Evolutionary conservation across 1,140 invertebrate genomes (phyloP).

Genomic region (Trachymyrmex cornetzi): DNA sequence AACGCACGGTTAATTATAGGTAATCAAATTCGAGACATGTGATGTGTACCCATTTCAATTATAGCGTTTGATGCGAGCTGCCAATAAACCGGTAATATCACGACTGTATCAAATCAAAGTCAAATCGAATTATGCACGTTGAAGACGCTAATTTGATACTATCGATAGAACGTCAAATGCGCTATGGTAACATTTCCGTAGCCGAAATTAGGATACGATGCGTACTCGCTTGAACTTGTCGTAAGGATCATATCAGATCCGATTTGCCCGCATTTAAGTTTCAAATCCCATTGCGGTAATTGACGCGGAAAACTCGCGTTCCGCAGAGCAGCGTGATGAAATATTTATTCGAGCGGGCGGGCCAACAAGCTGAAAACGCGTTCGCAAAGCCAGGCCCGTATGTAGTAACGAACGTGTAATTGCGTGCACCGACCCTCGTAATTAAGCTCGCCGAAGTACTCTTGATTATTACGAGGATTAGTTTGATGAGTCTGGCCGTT

Average conservation of each 20-base stretch:
- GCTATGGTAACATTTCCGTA: background rate
- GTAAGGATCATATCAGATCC: constrained; percentile 27
- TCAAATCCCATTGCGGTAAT: constrained; percentile 66
- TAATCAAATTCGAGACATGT: constrained; percentile 53
- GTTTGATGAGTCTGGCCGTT: constrained; percentile 30
- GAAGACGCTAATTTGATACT: constrained; percentile 59
- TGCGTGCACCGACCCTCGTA: constrained; percentile 59
- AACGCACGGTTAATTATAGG: constrained; percentile 32
- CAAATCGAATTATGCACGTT: constrained; percentile 58
- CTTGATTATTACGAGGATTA: constrained; percentile 66
- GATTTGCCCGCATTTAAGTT: constrained; percentile 41
- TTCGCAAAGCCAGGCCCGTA: constrained; percentile 23
- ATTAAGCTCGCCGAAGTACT: constrained; percentile 57
- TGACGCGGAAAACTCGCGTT: constrained; percentile 57
- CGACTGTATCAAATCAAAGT: constrained; percentile 51
- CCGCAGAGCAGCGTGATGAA: constrained; percentile 41
- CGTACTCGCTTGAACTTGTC: background rate
- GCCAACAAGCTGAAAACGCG: constrained; percentile 56
- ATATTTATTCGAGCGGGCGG: constrained; percentile 40
- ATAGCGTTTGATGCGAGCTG: constrained; percentile 49
- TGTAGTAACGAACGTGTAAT: constrained; percentile 34
- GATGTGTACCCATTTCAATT: constrained; percentile 55
- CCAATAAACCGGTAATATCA: constrained; percentile 54
- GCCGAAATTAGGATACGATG: background rate
- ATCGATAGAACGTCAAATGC: constrained; percentile 31